Evolutionary conservation across 1,140 invertebrate species (phyloP), one percentile per base, ranked within the genome.

Genomic region (Drosophila melanica): DNA sequence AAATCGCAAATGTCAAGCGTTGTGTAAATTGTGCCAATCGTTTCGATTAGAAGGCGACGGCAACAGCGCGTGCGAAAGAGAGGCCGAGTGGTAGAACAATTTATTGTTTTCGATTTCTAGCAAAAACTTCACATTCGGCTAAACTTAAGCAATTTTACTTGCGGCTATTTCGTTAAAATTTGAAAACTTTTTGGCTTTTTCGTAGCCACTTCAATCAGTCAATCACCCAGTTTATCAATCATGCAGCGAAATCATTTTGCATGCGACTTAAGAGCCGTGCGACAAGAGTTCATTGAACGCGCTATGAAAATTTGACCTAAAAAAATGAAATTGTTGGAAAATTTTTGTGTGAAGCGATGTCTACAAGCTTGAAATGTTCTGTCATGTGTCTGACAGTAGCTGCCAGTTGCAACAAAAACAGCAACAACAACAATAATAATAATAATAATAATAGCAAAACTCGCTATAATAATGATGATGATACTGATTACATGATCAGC

Each of bases 231-330:
- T 54, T 55, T 59, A 50, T 66, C 73, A 64, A 55, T 67, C 59
- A 44, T 27, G 66, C 59, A 51, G 27, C 8, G 33, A 60, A 55
- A 64, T 65, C 39, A 62, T 53, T 3, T 33, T 23, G 44, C 45
- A 71, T 63, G 67, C 47, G 63, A 8, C 18, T 47, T 14, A 53
- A 44, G 14, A 63, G 45, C 27, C 44, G 41, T 70, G 74, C 41
- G 41, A 66, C 39, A 50, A 77, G 74, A 89, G 82, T 87, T 79
- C 79, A 89, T 60, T 89, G 76, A 82, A 59, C 74, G 48, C 54
- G 50, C 14, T 12, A 30, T 51, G 47, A 77, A 77, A 77, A 70
- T 89, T 55, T 77, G 79, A 87, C 84, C 84, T 58, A 87, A 87
- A 87, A 70, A 81, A 63, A 47, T 33, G 45, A 42, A 71, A 51